Evolutionary conservation across 37 sponge, comb jelly and placozoan species (phyloP).

Genomic region (Cliona cf. orientalis): DNA sequence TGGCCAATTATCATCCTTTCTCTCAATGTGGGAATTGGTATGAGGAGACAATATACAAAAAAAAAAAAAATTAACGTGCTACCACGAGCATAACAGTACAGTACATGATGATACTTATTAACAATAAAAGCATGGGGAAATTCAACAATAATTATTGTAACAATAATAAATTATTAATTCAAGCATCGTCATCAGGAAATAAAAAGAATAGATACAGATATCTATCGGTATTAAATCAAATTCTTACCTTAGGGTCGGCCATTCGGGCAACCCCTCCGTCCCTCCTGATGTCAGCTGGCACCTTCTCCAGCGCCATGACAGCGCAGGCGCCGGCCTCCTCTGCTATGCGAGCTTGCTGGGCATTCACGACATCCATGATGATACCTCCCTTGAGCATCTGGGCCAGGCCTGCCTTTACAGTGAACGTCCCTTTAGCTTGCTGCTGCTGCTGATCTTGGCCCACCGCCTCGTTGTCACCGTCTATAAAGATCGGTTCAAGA

Average conservation of each 20-base stretch:
- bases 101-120: too few relatives aligned
- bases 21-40: too few relatives aligned
- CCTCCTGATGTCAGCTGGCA: conserved; percentile 83
- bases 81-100: too few relatives aligned
- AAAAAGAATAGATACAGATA: neutral
- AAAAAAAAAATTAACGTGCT: too few relatives aligned
- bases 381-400: conserved; percentile 89
- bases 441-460: neutral
- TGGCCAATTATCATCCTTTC: too few relatives aligned
- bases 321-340: conserved; percentile 89
- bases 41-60: too few relatives aligned
- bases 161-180: too few relatives aligned
- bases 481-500: too few relatives aligned
- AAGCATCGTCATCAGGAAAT: too few relatives aligned
- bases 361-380: conserved; percentile 87
- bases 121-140: too few relatives aligned
- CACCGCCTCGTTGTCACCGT: neutral
- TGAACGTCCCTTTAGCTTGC: conserved; percentile 31
- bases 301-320: conserved; percentile 84
- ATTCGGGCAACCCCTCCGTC: conserved; percentile 84
- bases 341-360: conserved; percentile 75
- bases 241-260: conserved; percentile 77
- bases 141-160: too few relatives aligned
- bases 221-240: too few relatives aligned
- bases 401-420: conserved; percentile 74